phyloP scores from a whole-genome alignment of 2,888 invertebrate genomes.

The Anorthoa munda region DNA sequence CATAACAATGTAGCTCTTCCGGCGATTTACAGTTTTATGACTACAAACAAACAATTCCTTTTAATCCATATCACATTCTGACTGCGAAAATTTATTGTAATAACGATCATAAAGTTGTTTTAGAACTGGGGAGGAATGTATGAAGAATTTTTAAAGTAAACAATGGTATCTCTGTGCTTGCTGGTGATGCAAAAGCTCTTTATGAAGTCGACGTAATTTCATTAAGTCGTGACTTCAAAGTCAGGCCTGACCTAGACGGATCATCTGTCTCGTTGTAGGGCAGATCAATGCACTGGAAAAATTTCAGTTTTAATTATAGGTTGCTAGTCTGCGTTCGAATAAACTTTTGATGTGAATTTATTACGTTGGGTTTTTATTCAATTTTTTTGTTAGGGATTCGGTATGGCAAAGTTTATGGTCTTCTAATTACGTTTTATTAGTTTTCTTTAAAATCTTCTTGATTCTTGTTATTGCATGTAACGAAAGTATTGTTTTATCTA shows the following conservation, averaged over 20 bases:
- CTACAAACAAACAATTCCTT: slow-evolving; percentile 61
- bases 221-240: slow-evolving; percentile 56
- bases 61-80: slow-evolving; percentile 51
- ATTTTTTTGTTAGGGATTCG: background rate
- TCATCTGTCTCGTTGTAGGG: slow-evolving; percentile 24
- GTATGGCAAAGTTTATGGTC: background rate
- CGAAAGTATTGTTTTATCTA: background rate
- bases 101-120: slow-evolving; percentile 58
- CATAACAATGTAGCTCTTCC: slow-evolving; percentile 62
- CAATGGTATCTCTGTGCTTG: slow-evolving; percentile 34
- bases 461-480: slow-evolving; percentile 4
- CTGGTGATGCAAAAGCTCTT: slow-evolving; percentile 40
- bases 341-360: slow-evolving; percentile 1
- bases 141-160: slow-evolving; percentile 58
- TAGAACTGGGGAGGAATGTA: slow-evolving; percentile 52
- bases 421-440: slow-evolving; percentile 7
- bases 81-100: slow-evolving; percentile 55
- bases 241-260: slow-evolving; percentile 7
- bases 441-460: background rate
- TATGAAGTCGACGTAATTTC: slow-evolving; percentile 47
- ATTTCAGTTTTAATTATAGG: slow-evolving; percentile 14
- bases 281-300: slow-evolving; percentile 15
- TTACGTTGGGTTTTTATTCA: slow-evolving; percentile 8
- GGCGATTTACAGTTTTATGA: slow-evolving; percentile 58
- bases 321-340: background rate